phyloP scores from a whole-genome alignment of 2,113 vertebrate genomes.

The Coptodon bakossiorum region DNA sequence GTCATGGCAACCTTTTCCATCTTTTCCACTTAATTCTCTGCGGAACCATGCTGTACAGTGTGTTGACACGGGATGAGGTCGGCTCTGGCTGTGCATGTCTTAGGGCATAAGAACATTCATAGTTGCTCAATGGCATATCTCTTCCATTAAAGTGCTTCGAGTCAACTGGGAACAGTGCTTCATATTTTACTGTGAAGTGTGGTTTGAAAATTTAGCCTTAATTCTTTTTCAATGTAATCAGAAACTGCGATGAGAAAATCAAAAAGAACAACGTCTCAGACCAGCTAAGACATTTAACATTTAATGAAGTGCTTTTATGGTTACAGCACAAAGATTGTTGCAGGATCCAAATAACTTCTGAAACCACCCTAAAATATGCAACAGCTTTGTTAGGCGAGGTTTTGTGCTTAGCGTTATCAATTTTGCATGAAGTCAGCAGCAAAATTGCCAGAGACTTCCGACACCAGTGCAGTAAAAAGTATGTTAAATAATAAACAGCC shows the following conservation, averaged over 20 bases:
- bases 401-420: constrained; percentile 34
- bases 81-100: neutral
- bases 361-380: constrained; percentile 50
- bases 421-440: constrained; percentile 41
- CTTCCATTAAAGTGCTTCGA: neutral
- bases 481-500: constrained; percentile 49
- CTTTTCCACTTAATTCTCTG: neutral
- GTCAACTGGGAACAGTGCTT: neutral
- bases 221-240: constrained; percentile 1
- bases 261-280: neutral
- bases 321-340: neutral
- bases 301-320: constrained; percentile 28
- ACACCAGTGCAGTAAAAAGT: constrained; percentile 1
- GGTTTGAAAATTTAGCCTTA: neutral
- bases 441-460: constrained; percentile 3
- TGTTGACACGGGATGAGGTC: neutral
- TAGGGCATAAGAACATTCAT: neutral
- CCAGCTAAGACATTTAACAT: constrained; percentile 7
- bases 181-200: neutral
- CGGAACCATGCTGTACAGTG: neutral
- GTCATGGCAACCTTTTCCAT: neutral
- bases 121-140: neutral
- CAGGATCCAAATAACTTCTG: constrained; percentile 25
- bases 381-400: constrained; percentile 35
- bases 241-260: constrained; percentile 3